These are phyloP conservation scores for Miniopterus natalensis DNA, from an alignment of 2,113 vertebrate species.

Conservation along the genomic window DNA sequence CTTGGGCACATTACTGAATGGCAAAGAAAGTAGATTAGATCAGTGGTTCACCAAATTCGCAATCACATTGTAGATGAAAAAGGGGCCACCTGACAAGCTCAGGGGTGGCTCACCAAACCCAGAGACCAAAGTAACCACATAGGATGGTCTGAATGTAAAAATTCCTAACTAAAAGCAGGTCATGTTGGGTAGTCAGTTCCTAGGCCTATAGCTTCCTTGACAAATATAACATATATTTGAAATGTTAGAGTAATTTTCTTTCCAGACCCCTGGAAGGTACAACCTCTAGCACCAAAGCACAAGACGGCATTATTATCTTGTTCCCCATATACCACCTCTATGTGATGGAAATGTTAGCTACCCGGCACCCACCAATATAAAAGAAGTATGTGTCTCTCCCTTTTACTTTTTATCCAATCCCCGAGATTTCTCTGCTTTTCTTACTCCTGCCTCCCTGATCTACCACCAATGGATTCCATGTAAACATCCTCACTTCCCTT, in stretches of 20 bases:
- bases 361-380: background rate
- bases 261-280: background rate
- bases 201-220: background rate
- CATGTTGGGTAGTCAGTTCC: background rate
- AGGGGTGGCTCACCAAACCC: background rate
- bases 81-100: background rate
- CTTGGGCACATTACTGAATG: background rate
- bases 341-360: background rate
- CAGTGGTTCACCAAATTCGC: background rate
- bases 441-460: background rate
- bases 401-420: background rate
- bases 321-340: background rate
- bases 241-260: background rate
- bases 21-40: constrained; percentile 15
- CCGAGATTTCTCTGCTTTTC: background rate
- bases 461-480: background rate
- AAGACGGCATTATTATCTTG: background rate
- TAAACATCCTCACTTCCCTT: too few relatives aligned
- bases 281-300: background rate
- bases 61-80: background rate
- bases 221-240: background rate
- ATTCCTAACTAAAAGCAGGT: background rate
- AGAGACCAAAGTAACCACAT: background rate
- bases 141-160: background rate
- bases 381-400: background rate